Evolutionary conservation across 1,140 invertebrate species (phyloP).

Genomic region (Danaus melanippus): DNA sequence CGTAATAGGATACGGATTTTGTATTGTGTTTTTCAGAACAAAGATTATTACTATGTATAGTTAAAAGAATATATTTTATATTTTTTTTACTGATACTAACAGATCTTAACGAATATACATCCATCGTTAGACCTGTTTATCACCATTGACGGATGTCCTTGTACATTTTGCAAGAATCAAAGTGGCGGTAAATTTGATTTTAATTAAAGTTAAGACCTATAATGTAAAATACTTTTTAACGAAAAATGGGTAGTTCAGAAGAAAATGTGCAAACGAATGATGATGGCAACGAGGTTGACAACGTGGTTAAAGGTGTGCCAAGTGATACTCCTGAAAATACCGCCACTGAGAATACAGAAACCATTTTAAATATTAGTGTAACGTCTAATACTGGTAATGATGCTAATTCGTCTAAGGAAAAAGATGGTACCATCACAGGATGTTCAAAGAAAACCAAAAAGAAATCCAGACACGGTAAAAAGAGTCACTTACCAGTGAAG

Average conservation of each 20-base stretch:
- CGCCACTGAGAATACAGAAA: conserved; percentile 31
- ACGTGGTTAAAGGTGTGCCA: conserved; percentile 31
- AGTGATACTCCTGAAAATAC: conserved; percentile 51
- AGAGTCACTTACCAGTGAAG: conserved; percentile 49
- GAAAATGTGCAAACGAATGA: conserved; percentile 78
- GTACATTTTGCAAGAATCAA: conserved; percentile 59
- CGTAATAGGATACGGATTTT: conserved; percentile 24
- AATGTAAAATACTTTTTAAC: conserved; percentile 23
- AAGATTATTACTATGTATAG: conserved; percentile 4
- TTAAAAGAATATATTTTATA: conserved; percentile 7
- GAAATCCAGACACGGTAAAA: conserved; percentile 63
- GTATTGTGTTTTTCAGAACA: conserved; percentile 10
- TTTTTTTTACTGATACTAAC: conserved; percentile 7
- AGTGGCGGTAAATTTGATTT: conserved; percentile 69
- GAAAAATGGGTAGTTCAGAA: conserved; percentile 56
- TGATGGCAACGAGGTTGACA: conserved; percentile 81
- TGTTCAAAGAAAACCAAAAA: conserved; percentile 58
- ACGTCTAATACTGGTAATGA: conserved; percentile 30
- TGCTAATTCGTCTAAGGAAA: conserved; percentile 46
- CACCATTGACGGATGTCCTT: conserved; percentile 67
- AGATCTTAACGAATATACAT: conserved; percentile 10
- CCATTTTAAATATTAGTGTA: conserved; percentile 69
- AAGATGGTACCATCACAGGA: conserved; percentile 27
- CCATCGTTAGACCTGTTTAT: conserved; percentile 56
- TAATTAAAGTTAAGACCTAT: conserved; percentile 27